Base-by-base conservation (phyloP, 2,797 vertebrate species). In the Halcyon chelicuti region DNA sequence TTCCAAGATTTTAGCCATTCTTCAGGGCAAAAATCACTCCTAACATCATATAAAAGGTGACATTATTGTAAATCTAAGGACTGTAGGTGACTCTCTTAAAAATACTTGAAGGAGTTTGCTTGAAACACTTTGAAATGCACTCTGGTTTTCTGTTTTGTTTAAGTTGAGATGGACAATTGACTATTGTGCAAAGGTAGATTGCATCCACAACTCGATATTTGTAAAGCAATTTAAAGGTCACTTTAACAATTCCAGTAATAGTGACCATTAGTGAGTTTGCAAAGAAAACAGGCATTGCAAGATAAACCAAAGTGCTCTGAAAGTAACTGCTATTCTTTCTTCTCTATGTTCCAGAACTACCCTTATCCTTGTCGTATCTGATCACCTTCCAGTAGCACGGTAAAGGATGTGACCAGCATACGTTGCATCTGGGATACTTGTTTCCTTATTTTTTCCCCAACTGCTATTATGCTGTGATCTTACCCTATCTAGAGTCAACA, bases 221-320 rank as follows among this genome's bases (percentile, higher is more conserved):
- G 62, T 84, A 84, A 87, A 61, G 49, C 86, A 90, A 96, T 93
- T 97, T 96, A 95, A 93, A 86, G 77, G 94, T 86, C 63, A 66
- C 79, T 95, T 96, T 54, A 93, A 93, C 96, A 96, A 75, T 79
- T 74, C 61, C 86, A 70, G n/a, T 77, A 90, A 86, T 40, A 74
- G 76, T 66, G 71, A 91, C 37, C 49, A 79, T 93, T 96, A 96
- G 63, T 83, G 84, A 94, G 96, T 93, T 91, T 88, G 70, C 94
- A 94, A 87, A 96, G 94, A 86, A 95, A 95, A 90, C 51, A 88
- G 93, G 28, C 51, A 49, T 65, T 81, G 55, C 29, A 76, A 90
- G 73, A 92, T 70, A 94, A 97, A 93, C 63, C 70, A 78, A 90
- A 91, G 31, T 86, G 78, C 66, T 95, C 74, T 67, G 60, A 49